phyloP scores from a whole-genome alignment of 2,888 invertebrate species.

The Trachelus stipa region DNA sequence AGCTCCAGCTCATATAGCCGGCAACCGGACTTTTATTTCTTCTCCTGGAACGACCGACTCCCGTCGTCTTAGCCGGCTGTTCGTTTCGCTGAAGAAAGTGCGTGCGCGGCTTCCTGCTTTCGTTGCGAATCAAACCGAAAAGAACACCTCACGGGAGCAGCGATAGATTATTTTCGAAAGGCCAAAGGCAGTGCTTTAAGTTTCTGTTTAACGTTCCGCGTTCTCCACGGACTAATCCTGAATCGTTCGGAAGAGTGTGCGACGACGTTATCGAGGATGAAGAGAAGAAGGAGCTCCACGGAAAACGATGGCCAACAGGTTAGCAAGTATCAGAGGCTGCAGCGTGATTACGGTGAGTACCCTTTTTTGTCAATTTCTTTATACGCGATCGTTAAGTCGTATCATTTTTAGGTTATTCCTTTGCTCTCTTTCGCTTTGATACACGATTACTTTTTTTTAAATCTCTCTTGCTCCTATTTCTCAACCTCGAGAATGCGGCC shows the following conservation, averaged over 20 bases:
- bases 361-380: neutral
- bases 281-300: slow-evolving; percentile 39
- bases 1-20: slow-evolving; percentile 37
- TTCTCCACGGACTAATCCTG: neutral
- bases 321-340: slow-evolving; percentile 36
- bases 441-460: slow-evolving; percentile 9
- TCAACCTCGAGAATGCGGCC: neutral
- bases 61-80: slow-evolving; percentile 14
- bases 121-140: neutral
- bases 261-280: slow-evolving; percentile 33
- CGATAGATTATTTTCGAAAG: neutral
- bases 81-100: neutral
- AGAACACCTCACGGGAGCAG: neutral
- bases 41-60: slow-evolving; percentile 19
- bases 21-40: slow-evolving; percentile 33
- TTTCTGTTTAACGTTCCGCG: neutral
- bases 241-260: neutral
- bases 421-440: slow-evolving; percentile 11
- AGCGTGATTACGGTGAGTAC: slow-evolving; percentile 47
- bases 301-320: slow-evolving; percentile 28
- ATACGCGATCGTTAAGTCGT: neutral
- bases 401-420: neutral
- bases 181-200: neutral
- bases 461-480: slow-evolving; percentile 3
- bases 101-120: neutral